Evolutionary conservation across 35 echinoderm and acorn worm genomes (phyloP), one percentile per base, ranked within the genome.

Genomic region (Apostichopus japonicus): DNA sequence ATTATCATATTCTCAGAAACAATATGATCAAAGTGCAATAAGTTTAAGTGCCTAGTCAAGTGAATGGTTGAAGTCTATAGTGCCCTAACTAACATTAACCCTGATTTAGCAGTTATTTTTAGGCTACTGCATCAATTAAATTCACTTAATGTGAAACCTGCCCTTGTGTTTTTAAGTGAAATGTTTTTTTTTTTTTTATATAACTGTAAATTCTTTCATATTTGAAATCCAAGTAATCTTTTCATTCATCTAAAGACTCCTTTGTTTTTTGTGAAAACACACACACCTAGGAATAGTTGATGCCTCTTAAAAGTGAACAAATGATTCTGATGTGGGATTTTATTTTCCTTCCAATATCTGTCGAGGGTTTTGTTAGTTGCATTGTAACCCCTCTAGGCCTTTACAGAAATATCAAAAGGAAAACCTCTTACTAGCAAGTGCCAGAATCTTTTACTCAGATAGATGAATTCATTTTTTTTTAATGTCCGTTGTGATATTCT

Each of bases 101-200:
- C 7, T 61, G 57, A 61, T 61, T 44, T 44, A 67, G 63, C 63
- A n/a, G 71, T 75, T 75, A 75, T 75, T 75, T 15, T 21, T 75
- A 75, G 71, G 16, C n/a, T 19, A 75, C 5, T 75, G n/a, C 11
- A 67, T 67, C 4, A 19, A 21, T 75, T 75, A 19, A 75, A 19
- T 75, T 75, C 16, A 75, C 15, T 75, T 21, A 75, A 75, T 75
- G 71, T n/a, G 71, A 75, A 75, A 75, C 71, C n/a, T 75, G 71
- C 17, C 71, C 21, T 75, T 5, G 15, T 23, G 22, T 75, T 75
- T 75, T 75, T 23, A 75, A 75, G 71, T 75, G 71, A 19, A n/a
- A n/a, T n/a, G n/a, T n/a, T 19, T 6, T 23, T 75, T 75, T 75
- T 14, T 19, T 21, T 19, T 7, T 23, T 14, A 75, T 75, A 44